phyloP scores from a whole-genome alignment of 2,113 vertebrate species.

The Thinocorus orbignyianus region DNA sequence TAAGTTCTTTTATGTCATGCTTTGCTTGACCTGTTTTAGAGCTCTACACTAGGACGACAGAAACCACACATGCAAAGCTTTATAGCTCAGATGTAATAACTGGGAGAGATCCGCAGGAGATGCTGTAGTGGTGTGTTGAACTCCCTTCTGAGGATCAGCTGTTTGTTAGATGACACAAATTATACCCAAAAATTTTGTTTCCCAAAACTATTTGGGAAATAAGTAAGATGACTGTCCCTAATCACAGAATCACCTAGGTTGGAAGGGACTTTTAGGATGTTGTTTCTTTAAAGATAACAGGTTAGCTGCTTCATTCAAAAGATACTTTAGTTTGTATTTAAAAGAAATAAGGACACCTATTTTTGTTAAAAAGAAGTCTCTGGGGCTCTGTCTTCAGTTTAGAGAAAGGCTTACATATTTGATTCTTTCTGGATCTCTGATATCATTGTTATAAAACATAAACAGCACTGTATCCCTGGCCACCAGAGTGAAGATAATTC shows the following conservation, averaged over 20 bases:
- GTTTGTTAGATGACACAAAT: neutral
- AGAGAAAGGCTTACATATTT: neutral
- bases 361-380: neutral
- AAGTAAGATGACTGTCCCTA: neutral
- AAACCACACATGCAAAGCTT: neutral
- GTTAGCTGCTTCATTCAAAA: neutral
- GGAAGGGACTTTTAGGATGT: neutral
- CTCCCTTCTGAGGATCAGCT: neutral
- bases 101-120: neutral
- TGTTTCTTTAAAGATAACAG: neutral
- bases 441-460: neutral
- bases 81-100: neutral
- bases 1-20: neutral
- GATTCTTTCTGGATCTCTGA: neutral
- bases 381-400: neutral
- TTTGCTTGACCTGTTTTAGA: neutral
- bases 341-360: neutral
- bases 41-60: neutral
- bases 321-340: neutral
- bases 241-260: no score
- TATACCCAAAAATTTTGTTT: neutral
- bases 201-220: neutral
- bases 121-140: neutral
- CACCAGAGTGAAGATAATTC: neutral
- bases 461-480: neutral